phyloP scores from a whole-genome alignment of 2,113 vertebrate genomes.

The Plecotus auritus region DNA sequence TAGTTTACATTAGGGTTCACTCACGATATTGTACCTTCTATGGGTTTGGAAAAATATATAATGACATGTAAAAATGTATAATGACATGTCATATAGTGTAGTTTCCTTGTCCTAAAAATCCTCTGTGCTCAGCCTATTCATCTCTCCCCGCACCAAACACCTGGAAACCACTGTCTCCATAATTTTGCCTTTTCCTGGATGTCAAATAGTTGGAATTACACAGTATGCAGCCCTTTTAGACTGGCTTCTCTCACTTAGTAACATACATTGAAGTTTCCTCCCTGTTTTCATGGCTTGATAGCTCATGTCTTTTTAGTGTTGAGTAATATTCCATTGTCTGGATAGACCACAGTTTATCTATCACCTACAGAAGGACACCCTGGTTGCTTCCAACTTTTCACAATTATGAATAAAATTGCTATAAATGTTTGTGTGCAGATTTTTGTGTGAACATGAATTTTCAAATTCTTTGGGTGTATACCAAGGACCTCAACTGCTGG shows the following conservation, averaged over 20 bases:
- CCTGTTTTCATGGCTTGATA: neutral
- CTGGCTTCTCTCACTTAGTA: neutral
- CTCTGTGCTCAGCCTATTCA: neutral
- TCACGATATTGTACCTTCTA: rapidly evolving
- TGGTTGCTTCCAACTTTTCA: neutral
- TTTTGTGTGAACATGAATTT: neutral
- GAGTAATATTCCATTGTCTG: neutral
- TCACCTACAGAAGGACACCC: neutral
- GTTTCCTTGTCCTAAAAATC: neutral
- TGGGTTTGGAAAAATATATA: neutral
- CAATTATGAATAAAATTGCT: neutral
- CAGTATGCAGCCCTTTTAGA: rapidly evolving
- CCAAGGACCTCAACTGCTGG: neutral
- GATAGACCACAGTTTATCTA: neutral
- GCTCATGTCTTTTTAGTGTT: neutral
- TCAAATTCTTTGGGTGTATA: neutral
- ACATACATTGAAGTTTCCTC: neutral
- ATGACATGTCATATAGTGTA: rapidly evolving
- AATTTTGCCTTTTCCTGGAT: neutral
- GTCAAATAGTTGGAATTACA: rapidly evolving
- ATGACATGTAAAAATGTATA: rapidly evolving
- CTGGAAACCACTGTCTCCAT: neutral
- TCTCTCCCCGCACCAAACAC: rapidly evolving
- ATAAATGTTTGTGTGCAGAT: neutral
- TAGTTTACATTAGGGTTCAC: neutral